Evolutionary conservation across 2,888 invertebrate species (phyloP).

Genomic region (Tridacna crocea): DNA sequence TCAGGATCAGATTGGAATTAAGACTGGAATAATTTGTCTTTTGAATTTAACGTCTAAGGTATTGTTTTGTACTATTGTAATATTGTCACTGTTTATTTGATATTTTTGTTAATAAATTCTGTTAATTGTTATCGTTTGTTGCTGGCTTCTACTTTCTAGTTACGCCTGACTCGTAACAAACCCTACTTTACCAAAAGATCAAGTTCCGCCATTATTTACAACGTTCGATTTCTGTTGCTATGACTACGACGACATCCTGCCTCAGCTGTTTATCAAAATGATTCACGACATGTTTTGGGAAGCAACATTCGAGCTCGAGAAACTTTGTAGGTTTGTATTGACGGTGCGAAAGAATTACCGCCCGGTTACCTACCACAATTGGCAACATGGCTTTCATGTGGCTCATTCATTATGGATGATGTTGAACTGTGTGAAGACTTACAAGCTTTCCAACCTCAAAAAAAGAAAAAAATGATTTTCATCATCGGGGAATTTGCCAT

Average conservation of each 20-base stretch:
- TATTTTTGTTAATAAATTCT: too few species aligned
- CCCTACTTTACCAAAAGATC: slow-evolving; percentile 48
- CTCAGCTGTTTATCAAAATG: slow-evolving; percentile 70
- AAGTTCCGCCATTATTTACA: slow-evolving; percentile 63
- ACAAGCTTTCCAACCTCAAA: slow-evolving; percentile 51
- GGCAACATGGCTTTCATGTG: slow-evolving; percentile 78
- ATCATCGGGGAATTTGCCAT: slow-evolving; percentile 75
- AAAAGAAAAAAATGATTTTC: slow-evolving; percentile 68
- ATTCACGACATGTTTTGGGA: slow-evolving; percentile 61
- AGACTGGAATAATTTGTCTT: too few species aligned
- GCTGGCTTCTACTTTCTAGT: too few species aligned
- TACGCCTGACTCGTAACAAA: too few species aligned
- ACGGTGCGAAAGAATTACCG: slow-evolving; percentile 78
- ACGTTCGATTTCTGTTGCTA: slow-evolving; percentile 61
- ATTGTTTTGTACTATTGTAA: too few species aligned
- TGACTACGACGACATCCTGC: slow-evolving; percentile 56
- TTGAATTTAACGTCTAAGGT: too few species aligned
- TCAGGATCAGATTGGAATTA: too few species aligned
- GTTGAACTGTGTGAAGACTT: slow-evolving; percentile 9
- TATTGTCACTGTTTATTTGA: too few species aligned
- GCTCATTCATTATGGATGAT: slow-evolving; percentile 72
- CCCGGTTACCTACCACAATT: slow-evolving; percentile 76
- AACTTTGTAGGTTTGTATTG: slow-evolving; percentile 69
- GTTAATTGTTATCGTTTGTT: too few species aligned
- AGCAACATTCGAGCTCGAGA: slow-evolving; percentile 65